phyloP scores from a whole-genome alignment of 2,113 vertebrate genomes.

The Phodopus roborovskii region DNA sequence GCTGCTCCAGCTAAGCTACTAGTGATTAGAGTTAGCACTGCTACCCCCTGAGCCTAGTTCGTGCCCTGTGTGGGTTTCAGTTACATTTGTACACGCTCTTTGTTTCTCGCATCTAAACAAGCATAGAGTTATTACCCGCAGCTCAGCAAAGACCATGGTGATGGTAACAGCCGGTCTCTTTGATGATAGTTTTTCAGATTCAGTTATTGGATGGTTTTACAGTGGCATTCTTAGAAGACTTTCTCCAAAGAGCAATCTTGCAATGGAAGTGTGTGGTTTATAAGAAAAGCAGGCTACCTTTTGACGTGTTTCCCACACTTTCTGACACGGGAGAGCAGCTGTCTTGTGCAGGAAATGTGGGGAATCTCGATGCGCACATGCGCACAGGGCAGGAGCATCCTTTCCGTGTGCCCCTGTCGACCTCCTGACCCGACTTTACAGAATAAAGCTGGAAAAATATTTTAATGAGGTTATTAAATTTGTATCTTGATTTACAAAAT shows the following conservation, averaged over 20 bases:
- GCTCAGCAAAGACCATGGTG: conserved; percentile 78
- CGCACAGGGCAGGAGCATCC: conserved; percentile 12
- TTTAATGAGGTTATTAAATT: conserved; percentile 86
- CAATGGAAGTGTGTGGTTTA: conserved; percentile 47
- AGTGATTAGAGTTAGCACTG: conserved; percentile 85
- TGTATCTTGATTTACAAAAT: conserved; percentile 79
- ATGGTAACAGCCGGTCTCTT: conserved; percentile 82
- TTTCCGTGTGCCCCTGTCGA: neutral
- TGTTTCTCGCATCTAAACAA: conserved; percentile 82
- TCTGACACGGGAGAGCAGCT: conserved; percentile 52
- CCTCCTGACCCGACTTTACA: conserved; percentile 79
- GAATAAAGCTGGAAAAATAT: conserved; percentile 86
- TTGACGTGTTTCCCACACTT: conserved; percentile 69
- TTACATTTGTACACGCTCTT: conserved; percentile 80
- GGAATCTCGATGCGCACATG: neutral
- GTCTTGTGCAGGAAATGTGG: conserved; percentile 11
- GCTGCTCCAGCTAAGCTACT: conserved; percentile 92
- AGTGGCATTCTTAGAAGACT: conserved; percentile 80
- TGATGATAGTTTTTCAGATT: conserved; percentile 75
- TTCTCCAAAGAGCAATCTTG: conserved; percentile 75
- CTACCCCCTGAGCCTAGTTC: conserved; percentile 89
- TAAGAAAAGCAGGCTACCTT: conserved; percentile 61
- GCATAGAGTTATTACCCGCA: conserved; percentile 76
- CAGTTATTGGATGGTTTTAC: conserved; percentile 76
- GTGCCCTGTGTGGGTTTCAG: conserved; percentile 82